Conservation (phyloP, 2,113 vertebrate species). For the Blennius ocellaris region DNA sequence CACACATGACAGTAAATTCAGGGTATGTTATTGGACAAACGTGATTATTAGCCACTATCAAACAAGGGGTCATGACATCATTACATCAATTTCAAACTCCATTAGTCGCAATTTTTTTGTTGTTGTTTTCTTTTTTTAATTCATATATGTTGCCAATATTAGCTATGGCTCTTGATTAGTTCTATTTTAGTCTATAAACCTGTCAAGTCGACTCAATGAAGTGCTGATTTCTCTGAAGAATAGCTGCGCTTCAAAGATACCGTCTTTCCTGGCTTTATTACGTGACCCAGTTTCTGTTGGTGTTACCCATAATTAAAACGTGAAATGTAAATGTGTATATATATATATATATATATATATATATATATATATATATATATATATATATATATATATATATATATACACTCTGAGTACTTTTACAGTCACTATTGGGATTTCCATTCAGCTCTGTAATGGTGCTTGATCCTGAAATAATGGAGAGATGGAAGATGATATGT, state of each 20-base stretch:
- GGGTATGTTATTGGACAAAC: constrained; percentile 60
- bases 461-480: constrained; percentile 31
- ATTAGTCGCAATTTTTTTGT: neutral
- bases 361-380: constrained; percentile 11
- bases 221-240: constrained; percentile 22
- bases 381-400: constrained; percentile 27
- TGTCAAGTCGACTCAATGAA: constrained; percentile 30
- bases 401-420: constrained; percentile 29
- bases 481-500: constrained; percentile 37
- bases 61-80: constrained; percentile 33
- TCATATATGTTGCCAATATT: constrained; percentile 35
- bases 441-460: constrained; percentile 17
- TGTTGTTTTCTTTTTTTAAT: constrained; percentile 25
- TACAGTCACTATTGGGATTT: constrained; percentile 25
- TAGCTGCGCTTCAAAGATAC: constrained; percentile 4
- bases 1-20: constrained; percentile 60
- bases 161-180: constrained; percentile 40
- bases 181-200: constrained; percentile 55
- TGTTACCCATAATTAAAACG: constrained; percentile 50
- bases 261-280: constrained; percentile 27
- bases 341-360: constrained; percentile 16
- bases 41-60: constrained; percentile 37
- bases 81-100: constrained; percentile 19
- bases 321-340: constrained; percentile 45
- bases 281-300: constrained; percentile 39